Evolutionary conservation across 1,140 invertebrate genomes (phyloP).

Genomic region (Plutomurus gul): DNA sequence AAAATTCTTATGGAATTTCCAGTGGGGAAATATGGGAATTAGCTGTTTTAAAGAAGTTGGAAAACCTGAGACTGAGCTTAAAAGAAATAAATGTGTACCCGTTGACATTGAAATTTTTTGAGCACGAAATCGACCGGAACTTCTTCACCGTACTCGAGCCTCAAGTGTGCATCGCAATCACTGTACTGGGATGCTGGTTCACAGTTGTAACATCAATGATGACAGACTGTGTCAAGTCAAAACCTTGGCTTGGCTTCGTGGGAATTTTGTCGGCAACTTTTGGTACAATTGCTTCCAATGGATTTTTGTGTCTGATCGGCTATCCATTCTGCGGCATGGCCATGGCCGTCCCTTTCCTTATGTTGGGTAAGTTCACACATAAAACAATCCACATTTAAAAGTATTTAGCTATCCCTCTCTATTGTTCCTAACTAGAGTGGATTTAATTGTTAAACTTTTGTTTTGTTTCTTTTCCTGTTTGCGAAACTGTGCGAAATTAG

Average conservation of each 20-base stretch:
- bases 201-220: neutral
- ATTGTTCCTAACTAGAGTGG: too few relatives aligned
- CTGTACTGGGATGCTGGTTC: neutral
- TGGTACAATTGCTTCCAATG: neutral
- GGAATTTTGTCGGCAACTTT: neutral
- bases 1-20: neutral
- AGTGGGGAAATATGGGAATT: neutral
- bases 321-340: neutral
- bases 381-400: neutral
- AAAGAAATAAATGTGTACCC: neutral
- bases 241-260: neutral
- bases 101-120: neutral
- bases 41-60: neutral
- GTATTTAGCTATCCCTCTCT: too few relatives aligned
- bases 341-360: neutral
- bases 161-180: neutral
- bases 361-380: neutral
- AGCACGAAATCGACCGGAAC: neutral
- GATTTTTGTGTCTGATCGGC: neutral
- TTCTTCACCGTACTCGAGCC: neutral
- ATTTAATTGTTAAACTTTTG: neutral
- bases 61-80: neutral
- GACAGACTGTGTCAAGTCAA: neutral
- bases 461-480: neutral
- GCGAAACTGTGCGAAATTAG: slow-evolving; percentile 62